These are phyloP conservation scores for Amphipyra tragopoginis DNA, from an alignment of 2,888 invertebrate species.

Conservation along the genomic window DNA sequence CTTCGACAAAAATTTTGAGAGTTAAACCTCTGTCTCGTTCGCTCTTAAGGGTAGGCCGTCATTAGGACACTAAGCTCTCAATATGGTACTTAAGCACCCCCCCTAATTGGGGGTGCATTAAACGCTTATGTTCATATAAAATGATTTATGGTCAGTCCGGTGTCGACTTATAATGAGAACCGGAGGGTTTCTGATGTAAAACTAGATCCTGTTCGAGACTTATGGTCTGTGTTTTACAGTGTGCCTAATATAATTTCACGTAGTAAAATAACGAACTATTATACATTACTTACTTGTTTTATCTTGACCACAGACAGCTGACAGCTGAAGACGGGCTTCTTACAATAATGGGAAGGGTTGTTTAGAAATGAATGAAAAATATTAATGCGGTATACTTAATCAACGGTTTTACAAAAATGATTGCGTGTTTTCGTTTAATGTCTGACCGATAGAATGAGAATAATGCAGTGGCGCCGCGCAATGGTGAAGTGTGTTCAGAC, in stretches of 20 bases:
- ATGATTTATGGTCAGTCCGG: conserved; percentile 75
- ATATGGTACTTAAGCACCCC: conserved; percentile 67
- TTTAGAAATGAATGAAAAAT: too few species aligned
- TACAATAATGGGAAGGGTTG: too few species aligned
- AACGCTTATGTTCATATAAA: conserved; percentile 78
- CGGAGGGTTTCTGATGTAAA: conserved; percentile 42
- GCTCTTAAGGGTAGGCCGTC: conserved; percentile 43
- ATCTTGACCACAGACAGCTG: too few species aligned
- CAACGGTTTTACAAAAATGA: too few species aligned
- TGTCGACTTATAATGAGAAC: conserved; percentile 54
- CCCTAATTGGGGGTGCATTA: conserved; percentile 81
- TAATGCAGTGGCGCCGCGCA: too few species aligned
- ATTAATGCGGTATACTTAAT: too few species aligned
- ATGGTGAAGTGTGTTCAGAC: too few species aligned
- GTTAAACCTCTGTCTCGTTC: conserved; percentile 29
- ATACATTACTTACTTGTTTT: background rate
- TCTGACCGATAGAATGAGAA: too few species aligned
- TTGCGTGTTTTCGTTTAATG: too few species aligned
- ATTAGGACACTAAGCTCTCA: conserved; percentile 63
- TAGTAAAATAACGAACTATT: background rate
- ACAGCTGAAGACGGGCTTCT: too few species aligned
- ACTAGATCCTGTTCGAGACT: conserved; percentile 20
- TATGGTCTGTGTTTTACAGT: conserved; percentile 13
- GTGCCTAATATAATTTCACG: background rate
- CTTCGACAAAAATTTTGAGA: background rate